Conservation (phyloP, 2,888 invertebrate species). For the Leucania comma region DNA sequence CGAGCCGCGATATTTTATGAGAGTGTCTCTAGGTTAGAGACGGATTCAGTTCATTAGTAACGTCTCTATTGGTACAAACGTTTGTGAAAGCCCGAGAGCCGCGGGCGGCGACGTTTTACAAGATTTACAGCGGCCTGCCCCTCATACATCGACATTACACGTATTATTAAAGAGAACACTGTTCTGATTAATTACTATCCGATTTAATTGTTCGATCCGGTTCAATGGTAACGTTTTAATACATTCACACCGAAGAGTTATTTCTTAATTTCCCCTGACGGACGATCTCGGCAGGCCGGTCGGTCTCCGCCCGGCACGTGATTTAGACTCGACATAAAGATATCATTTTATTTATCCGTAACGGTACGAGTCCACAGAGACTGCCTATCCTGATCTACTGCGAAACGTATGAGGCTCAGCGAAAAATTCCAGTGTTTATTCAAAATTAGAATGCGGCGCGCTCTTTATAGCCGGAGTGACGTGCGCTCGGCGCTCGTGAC, state of each 20-base stretch:
- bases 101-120: slow-evolving; percentile 80
- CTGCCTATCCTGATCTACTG: slow-evolving; percentile 76
- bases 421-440: slow-evolving; percentile 87
- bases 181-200: slow-evolving; percentile 86
- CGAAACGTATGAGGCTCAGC: slow-evolving; percentile 77
- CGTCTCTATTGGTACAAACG: slow-evolving; percentile 88
- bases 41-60: slow-evolving; percentile 85
- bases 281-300: slow-evolving; percentile 74
- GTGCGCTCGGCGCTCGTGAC: slow-evolving; percentile 88
- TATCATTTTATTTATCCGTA: slow-evolving; percentile 79
- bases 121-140: slow-evolving; percentile 86
- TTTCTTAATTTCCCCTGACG: slow-evolving; percentile 81
- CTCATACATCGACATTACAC: slow-evolving; percentile 85
- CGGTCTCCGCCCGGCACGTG: slow-evolving; percentile 76
- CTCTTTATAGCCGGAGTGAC: slow-evolving; percentile 89
- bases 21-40: slow-evolving; percentile 81
- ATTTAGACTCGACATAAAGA: slow-evolving; percentile 83
- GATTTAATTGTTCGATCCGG: slow-evolving; percentile 85
- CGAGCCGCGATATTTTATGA: slow-evolving; percentile 82
- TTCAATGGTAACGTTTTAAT: slow-evolving; percentile 82
- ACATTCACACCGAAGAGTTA: slow-evolving; percentile 82
- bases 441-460: slow-evolving; percentile 89
- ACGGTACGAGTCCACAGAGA: slow-evolving; percentile 77
- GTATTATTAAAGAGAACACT: slow-evolving; percentile 87
- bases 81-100: slow-evolving; percentile 87